Evolutionary conservation across 2,888 invertebrate species (phyloP).

Genomic region (Halictus ligatus): DNA sequence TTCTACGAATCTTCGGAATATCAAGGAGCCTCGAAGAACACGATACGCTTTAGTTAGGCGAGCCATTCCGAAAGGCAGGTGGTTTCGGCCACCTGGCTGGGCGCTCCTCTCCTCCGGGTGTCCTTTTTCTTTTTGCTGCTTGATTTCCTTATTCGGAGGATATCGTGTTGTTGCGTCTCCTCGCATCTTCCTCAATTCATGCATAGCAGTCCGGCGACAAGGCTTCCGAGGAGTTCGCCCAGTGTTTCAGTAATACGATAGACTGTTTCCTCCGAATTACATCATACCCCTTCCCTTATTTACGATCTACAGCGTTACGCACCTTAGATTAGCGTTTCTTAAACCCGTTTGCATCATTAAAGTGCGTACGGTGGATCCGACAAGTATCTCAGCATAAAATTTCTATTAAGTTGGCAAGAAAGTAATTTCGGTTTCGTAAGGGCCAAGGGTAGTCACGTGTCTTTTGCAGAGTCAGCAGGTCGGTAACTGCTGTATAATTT

Average conservation of each 20-base stretch:
- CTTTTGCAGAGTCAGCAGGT: too few species aligned
- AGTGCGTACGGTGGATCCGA: background rate
- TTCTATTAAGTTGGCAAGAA: too few species aligned
- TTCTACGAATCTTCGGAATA: slow-evolving; percentile 33
- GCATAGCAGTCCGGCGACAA: slow-evolving; percentile 18
- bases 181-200: slow-evolving; percentile 43
- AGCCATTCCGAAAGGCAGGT: slow-evolving; percentile 71
- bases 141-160: slow-evolving; percentile 65
- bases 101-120: slow-evolving; percentile 40
- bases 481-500: too few species aligned
- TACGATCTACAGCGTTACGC: background rate
- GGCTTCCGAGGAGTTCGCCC: slow-evolving; percentile 24
- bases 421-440: too few species aligned
- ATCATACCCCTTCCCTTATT: background rate
- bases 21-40: slow-evolving; percentile 52
- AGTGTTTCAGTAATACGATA: slow-evolving; percentile 15
- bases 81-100: slow-evolving; percentile 71
- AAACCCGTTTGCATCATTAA: background rate
- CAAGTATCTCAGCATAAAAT: background rate
- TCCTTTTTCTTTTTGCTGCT: slow-evolving; percentile 37
- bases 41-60: slow-evolving; percentile 63
- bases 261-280: background rate
- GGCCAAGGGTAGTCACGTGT: too few species aligned
- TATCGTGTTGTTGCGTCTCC: slow-evolving; percentile 56
- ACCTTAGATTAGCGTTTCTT: background rate